A percentile compares a stretch with the other conserved stretches of the same genome.
Evolutionary conservation across 2,113 vertebrate genomes (phyloP).

Genomic region (Theristicus caerulescens): DNA sequence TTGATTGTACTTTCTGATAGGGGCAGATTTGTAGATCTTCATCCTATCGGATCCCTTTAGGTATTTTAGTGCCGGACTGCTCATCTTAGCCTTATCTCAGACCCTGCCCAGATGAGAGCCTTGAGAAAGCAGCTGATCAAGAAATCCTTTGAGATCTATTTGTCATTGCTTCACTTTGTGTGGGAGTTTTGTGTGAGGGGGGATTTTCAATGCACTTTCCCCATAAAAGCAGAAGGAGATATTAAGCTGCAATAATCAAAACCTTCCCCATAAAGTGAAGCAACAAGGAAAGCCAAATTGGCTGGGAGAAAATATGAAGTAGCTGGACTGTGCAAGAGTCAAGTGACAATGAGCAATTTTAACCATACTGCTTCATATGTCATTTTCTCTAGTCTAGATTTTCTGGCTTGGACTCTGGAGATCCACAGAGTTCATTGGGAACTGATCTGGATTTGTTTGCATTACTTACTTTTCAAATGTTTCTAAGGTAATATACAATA

Average conservation of each 20-base stretch:
- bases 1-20: slow-evolving; percentile 40
- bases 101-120: not conserved
- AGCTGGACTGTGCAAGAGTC: not conserved
- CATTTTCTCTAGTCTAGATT: not conserved
- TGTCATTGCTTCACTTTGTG: not conserved
- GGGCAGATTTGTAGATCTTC: not conserved
- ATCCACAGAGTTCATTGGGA: not conserved
- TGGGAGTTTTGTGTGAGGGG: not conserved
- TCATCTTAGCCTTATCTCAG: not conserved
- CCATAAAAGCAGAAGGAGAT: slow-evolving; percentile 3
- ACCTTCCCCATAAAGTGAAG: not conserved
- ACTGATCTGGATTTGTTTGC: not conserved
- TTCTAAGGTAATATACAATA: not conserved
- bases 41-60: not conserved
- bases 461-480: not conserved
- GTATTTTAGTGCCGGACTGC: not conserved
- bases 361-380: not conserved
- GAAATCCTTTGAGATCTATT: not conserved
- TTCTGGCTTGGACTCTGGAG: not conserved
- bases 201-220: not conserved
- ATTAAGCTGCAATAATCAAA: not conserved
- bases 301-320: not conserved
- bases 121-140: not conserved
- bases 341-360: not conserved
- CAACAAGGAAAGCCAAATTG: not conserved